phyloP scores from a whole-genome alignment of 2,888 invertebrate species.

The Lepetodrilus schrolli region DNA sequence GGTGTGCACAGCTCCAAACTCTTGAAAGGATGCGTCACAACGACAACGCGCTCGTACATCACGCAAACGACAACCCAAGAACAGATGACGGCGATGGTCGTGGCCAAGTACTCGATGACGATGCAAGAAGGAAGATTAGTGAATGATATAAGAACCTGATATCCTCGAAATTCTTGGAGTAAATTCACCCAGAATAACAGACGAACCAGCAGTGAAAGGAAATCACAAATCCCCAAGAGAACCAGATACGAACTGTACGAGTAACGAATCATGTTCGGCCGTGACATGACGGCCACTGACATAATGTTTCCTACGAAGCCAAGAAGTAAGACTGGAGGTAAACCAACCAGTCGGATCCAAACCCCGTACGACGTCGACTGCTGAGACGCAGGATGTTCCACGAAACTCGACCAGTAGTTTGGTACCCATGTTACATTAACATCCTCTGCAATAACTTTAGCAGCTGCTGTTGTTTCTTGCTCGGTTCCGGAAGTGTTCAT shows the following conservation, averaged over 20 bases:
- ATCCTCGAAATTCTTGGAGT: neutral
- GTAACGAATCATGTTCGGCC: slow-evolving; percentile 24
- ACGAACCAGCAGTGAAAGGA: slow-evolving; percentile 30
- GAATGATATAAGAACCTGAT: slow-evolving; percentile 6
- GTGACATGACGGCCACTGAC: slow-evolving; percentile 27
- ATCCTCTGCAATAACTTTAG: no score
- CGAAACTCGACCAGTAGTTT: slow-evolving; percentile 34
- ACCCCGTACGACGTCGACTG: neutral
- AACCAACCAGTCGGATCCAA: slow-evolving; percentile 30
- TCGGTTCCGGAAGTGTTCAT: no score
- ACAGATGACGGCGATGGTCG: slow-evolving; percentile 34
- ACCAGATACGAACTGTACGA: slow-evolving; percentile 33
- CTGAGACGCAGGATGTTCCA: slow-evolving; percentile 30
- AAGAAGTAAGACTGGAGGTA: slow-evolving; percentile 27
- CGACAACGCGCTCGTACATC: slow-evolving; percentile 33
- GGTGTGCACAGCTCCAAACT: slow-evolving; percentile 29
- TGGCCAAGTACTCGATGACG: slow-evolving; percentile 34
- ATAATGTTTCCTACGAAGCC: slow-evolving; percentile 35
- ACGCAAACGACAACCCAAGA: slow-evolving; percentile 39
- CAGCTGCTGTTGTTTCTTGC: no score
- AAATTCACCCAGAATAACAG: slow-evolving; percentile 37
- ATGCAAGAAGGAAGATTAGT: neutral
- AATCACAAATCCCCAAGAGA: slow-evolving; percentile 32
- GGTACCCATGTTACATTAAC: neutral
- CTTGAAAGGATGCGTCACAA: slow-evolving; percentile 31